A percentile compares a stretch with the other conserved stretches of the same genome.
These are phyloP conservation scores for Pachyseris speciosa DNA, from an alignment of 64 coral and sea anemone species.

Conservation along the genomic window DNA sequence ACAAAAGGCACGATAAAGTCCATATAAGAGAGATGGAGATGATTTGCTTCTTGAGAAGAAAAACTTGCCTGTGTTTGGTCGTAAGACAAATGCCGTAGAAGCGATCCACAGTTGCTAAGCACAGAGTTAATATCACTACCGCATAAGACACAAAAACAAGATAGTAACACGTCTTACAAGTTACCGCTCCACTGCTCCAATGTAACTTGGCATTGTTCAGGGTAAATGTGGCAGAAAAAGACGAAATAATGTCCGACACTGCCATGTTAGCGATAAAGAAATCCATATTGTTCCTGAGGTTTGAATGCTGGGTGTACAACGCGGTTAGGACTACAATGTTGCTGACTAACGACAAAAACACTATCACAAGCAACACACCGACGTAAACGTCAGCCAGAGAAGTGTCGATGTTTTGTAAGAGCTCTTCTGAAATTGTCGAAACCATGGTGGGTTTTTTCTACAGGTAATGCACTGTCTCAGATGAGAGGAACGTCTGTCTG, in stretches of 20 bases:
- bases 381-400: constrained; percentile 8
- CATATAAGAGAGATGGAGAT: constrained; percentile 31
- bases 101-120: constrained; percentile 13
- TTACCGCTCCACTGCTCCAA: not conserved
- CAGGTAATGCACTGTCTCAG: not conserved
- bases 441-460: not conserved
- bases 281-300: constrained; percentile 4
- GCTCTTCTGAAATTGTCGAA: not conserved
- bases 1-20: constrained; percentile 29
- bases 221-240: constrained; percentile 41
- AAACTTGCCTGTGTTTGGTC: constrained; percentile 22
- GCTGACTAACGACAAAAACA: not conserved
- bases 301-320: not conserved
- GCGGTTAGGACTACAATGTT: constrained; percentile 2
- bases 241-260: constrained; percentile 10
- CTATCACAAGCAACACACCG: not conserved
- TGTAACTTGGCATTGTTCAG: constrained; percentile 39
- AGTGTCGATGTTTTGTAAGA: not conserved
- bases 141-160: constrained; percentile 25
- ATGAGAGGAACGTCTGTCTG: not conserved
- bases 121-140: not conserved
- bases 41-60: constrained; percentile 4
- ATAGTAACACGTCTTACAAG: constrained; percentile 24
- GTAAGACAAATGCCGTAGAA: constrained; percentile 33
- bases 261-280: constrained; percentile 27